These are phyloP conservation scores for Frankliniella fusca DNA, from an alignment of 2,888 invertebrate species.

Conservation along the genomic window DNA sequence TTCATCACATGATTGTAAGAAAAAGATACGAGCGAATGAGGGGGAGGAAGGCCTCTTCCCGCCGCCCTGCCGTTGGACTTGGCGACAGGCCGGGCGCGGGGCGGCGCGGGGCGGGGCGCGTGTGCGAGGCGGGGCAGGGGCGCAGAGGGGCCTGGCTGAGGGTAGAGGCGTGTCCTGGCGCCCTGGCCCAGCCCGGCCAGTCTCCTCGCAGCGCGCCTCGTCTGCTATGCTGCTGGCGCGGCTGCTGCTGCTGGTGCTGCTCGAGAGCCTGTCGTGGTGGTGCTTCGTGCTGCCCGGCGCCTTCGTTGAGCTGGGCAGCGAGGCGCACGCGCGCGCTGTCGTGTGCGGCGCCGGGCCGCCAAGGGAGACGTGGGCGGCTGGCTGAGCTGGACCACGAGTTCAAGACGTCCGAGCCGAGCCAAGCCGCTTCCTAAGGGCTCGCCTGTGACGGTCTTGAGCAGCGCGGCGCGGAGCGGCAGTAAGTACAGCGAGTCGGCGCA, in stretches of 20 bases:
- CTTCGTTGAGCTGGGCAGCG: neutral
- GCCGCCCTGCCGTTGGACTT: too few species aligned
- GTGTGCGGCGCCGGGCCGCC: neutral
- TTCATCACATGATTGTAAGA: too few species aligned
- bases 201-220: neutral
- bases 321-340: neutral
- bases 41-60: too few species aligned
- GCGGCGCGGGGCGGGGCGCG: too few species aligned
- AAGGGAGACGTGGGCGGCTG: neutral
- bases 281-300: conserved; percentile 12
- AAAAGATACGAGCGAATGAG: too few species aligned
- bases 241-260: neutral
- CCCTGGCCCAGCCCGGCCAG: neutral
- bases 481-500: too few species aligned
- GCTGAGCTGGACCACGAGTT: neutral
- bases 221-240: neutral
- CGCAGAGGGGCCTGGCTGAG: too few species aligned
- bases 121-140: too few species aligned
- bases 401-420: neutral
- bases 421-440: neutral
- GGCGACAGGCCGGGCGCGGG: too few species aligned
- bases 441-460: neutral
- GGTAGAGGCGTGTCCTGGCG: neutral
- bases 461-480: neutral
- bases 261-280: neutral